phyloP scores from a whole-genome alignment of 2,888 invertebrate genomes.

The Ennomos erosarius region DNA sequence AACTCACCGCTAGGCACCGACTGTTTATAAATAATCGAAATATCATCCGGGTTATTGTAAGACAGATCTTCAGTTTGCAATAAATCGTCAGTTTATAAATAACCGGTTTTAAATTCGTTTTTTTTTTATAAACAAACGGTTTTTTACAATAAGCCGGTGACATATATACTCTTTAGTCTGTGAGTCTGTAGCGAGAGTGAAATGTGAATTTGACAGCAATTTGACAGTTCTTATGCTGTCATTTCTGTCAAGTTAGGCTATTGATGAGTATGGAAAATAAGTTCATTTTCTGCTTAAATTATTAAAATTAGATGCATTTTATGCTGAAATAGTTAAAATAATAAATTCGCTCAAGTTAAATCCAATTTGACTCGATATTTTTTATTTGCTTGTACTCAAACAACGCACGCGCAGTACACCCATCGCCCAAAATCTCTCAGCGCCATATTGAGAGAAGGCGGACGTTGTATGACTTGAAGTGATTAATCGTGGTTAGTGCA shows the following conservation, averaged over 20 bases:
- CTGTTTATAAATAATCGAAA: no score
- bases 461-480: constrained; percentile 87
- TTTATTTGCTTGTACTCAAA: constrained; percentile 75
- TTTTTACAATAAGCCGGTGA: no score
- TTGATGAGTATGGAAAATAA: constrained; percentile 76
- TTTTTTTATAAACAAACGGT: no score
- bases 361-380: constrained; percentile 61
- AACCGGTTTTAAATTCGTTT: no score
- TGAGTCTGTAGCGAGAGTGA: no score
- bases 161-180: no score
- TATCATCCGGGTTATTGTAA: no score
- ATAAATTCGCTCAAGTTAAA: constrained; percentile 52
- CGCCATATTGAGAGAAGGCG: constrained; percentile 92
- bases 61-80: no score
- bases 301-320: constrained; percentile 50
- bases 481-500: constrained; percentile 85
- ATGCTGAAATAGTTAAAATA: constrained; percentile 47
- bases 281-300: constrained; percentile 61
- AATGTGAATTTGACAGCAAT: constrained; percentile 24
- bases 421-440: constrained; percentile 86
- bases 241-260: constrained; percentile 62
- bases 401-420: constrained; percentile 85
- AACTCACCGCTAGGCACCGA: no score
- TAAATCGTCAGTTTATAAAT: no score
- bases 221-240: constrained; percentile 62